phyloP scores from a whole-genome alignment of 2,113 vertebrate species.

The Odocoileus hemionus region DNA sequence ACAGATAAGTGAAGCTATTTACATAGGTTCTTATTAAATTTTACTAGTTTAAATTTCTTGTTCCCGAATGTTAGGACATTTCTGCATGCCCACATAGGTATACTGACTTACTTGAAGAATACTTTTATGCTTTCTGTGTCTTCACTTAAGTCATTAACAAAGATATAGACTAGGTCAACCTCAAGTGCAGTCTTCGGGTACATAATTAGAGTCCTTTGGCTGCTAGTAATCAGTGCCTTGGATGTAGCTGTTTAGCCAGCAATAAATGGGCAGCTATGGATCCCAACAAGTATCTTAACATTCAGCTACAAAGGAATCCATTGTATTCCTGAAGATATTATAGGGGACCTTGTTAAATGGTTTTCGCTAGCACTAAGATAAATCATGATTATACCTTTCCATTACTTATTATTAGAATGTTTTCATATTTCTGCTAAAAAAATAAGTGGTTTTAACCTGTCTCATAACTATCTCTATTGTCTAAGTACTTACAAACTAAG shows the following conservation, averaged over 20 bases:
- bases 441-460: background rate
- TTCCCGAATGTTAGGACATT: background rate
- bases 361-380: background rate
- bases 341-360: background rate
- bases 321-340: background rate
- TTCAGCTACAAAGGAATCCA: background rate
- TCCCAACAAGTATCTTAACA: background rate
- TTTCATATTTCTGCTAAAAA: slow-evolving; percentile 7
- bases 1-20: background rate
- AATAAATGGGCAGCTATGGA: background rate
- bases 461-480: background rate
- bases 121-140: background rate
- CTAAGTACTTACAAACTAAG: background rate
- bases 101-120: background rate
- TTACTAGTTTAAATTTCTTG: background rate
- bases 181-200: background rate
- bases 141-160: background rate
- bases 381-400: background rate
- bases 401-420: background rate
- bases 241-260: background rate
- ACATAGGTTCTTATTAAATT: background rate
- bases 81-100: background rate
- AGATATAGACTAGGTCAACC: background rate
- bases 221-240: background rate
- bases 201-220: background rate